Base-by-base conservation (phyloP, 2,797 vertebrate genomes). In the Microctenopoma stevenorrisi region DNA sequence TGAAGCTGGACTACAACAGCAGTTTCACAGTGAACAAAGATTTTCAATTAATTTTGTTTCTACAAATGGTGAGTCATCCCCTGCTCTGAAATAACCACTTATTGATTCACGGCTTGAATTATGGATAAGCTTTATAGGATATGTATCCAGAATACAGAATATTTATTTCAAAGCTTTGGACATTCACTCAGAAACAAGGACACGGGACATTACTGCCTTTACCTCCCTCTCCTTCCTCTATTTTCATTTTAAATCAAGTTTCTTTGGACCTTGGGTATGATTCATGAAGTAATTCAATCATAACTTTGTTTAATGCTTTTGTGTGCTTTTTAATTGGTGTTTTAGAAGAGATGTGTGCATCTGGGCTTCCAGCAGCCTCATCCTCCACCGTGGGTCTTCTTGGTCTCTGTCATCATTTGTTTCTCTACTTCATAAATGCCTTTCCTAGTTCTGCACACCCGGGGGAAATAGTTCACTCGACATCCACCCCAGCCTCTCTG, bases 401-500 rank as follows among this genome's bases (percentile, higher is more conserved):
- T 14, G 48, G 75, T 80, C 71, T 50, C 74, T 78, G 81, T 87
- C 82, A 81, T 87, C 85, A 85, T 90, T 89, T 87, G 86, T 89
- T 90, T 78, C 86, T 67, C 61, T 63, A 60, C 59, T 88, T 88
- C 82, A 88, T 89, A 79, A 90, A 90, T 72, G 72, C 65, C 74
- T 86, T 84, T 72, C 57, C 73, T 64, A 64, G 66, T 68, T 76
- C 54, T 76, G 48, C 2, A 2, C 72, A 49, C 72, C 76, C 76
- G 16, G 40, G 85, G 83, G 87, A 86, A 88, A 91, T 85, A 81
- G 88, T 76, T 74, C 81, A 70, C 79, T 84, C 86, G 85, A 86
- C 88, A 90, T 76, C 78, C 79, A 68, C 86, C 79, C 74, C 74
- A 47, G 80, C 51, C 67, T 75, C 74, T 73, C 74, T 86, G 91